A percentile compares a stretch with the other conserved stretches of the same genome.
These are phyloP conservation scores for Bombus ignitus DNA, from an alignment of 1,140 invertebrate genomes.

Conservation along the genomic window DNA sequence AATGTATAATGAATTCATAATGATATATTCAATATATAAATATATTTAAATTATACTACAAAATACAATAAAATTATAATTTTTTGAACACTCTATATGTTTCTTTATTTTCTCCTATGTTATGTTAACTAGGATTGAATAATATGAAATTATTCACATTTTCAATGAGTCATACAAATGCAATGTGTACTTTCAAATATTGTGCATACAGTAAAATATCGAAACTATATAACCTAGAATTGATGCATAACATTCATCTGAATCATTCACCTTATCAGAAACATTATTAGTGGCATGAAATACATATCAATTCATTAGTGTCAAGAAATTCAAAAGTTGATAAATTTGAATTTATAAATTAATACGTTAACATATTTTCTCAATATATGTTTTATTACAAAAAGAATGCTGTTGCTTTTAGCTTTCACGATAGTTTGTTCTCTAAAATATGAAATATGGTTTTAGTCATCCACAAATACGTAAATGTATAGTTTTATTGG, in stretches of 20 bases:
- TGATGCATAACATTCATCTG: not conserved
- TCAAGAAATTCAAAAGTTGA: not conserved
- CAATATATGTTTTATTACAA: not conserved
- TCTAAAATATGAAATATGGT: not conserved
- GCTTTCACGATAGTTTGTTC: not conserved
- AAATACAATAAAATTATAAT: slow-evolving; percentile 52
- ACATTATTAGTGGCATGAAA: not conserved
- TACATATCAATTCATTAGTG: not conserved
- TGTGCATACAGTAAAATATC: not conserved
- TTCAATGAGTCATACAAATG: not conserved
- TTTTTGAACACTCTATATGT: not conserved
- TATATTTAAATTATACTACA: slow-evolving; percentile 59
- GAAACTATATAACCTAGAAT: slow-evolving; percentile 8
- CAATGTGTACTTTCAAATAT: slow-evolving; percentile 7
- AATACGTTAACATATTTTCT: not conserved
- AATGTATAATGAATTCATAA: not conserved
- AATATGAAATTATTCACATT: not conserved
- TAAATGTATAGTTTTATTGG: not conserved
- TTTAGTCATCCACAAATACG: not conserved
- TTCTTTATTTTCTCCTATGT: not conserved
- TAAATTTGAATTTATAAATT: not conserved
- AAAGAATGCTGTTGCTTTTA: not conserved
- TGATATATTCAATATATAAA: slow-evolving; percentile 27
- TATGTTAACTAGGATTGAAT: not conserved
- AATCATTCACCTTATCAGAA: not conserved